Evolutionary conservation across 1,140 invertebrate species (phyloP).

Genomic region (Choristoneura fumiferana): DNA sequence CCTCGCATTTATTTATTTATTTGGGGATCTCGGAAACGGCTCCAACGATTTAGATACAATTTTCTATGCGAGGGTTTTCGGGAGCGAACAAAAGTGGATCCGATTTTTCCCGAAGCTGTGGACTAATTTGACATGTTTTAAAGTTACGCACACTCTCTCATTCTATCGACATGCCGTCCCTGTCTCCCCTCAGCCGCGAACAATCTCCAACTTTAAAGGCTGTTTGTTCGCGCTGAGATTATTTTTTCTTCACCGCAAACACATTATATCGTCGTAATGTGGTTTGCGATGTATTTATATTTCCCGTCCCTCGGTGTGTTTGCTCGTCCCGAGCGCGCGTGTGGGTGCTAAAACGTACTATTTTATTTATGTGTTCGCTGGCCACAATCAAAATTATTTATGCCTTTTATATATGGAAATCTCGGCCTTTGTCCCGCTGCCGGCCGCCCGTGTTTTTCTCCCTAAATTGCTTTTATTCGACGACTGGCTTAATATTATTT

Average conservation of each 20-base stretch:
- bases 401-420: conserved; percentile 52
- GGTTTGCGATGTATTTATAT: conserved; percentile 43
- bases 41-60: no score
- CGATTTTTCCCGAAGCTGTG: no score
- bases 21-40: no score
- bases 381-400: conserved; percentile 65
- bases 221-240: conserved; percentile 13
- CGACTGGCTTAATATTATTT: conserved; percentile 63
- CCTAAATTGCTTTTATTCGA: conserved; percentile 60
- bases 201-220: conserved; percentile 9
- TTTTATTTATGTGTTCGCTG: conserved; percentile 54
- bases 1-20: no score
- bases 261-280: conserved; percentile 58
- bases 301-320: conserved; percentile 48
- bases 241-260: conserved; percentile 49
- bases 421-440: conserved; percentile 44
- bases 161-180: no score
- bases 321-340: conserved; percentile 30
- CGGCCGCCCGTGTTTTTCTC: conserved; percentile 40
- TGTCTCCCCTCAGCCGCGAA: neutral
- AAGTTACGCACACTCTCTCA: no score
- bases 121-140: no score
- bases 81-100: no score
- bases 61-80: no score
- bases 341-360: conserved; percentile 42